These are phyloP conservation scores for Athene noctua DNA, from an alignment of 2,113 vertebrate species.

Conservation along the genomic window DNA sequence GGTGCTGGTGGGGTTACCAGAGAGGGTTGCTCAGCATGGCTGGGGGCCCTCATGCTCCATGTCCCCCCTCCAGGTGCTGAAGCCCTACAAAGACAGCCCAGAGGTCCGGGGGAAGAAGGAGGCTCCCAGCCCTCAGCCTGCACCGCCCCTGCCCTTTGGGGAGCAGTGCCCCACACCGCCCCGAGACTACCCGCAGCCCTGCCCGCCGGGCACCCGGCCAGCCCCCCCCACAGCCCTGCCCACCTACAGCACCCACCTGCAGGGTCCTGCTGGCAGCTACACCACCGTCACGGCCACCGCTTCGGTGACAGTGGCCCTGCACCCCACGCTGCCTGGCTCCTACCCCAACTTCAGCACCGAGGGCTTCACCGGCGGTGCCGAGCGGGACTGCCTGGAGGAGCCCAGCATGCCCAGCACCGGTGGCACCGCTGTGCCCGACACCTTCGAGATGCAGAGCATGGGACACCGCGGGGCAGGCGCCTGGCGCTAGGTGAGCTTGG, in stretches of 20 bases:
- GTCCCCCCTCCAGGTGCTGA: slow-evolving; percentile 18
- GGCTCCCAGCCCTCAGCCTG: neutral
- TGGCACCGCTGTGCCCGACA: neutral
- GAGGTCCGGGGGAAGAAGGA: slow-evolving; percentile 52
- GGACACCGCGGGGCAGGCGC: neutral
- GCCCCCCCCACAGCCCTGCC: slow-evolving; percentile 72
- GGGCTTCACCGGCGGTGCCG: slow-evolving; percentile 74
- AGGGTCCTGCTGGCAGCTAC: slow-evolving; percentile 74
- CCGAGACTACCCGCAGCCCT: slow-evolving; percentile 67
- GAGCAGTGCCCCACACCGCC: neutral
- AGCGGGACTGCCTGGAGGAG: slow-evolving; percentile 79
- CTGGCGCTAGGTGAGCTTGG: slow-evolving; percentile 40
- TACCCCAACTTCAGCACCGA: slow-evolving; percentile 84
- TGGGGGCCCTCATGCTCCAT: neutral
- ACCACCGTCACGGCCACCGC: slow-evolving; percentile 90
- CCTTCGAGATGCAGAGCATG: slow-evolving; percentile 83
- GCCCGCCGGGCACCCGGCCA: slow-evolving; percentile 19
- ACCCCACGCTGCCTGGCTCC: slow-evolving; percentile 87
- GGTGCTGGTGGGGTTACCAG: neutral
- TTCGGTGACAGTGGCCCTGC: slow-evolving; percentile 91
- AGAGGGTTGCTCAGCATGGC: neutral
- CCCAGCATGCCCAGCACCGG: slow-evolving; percentile 50
- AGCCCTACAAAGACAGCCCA: slow-evolving; percentile 68
- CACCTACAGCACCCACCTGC: slow-evolving; percentile 66
- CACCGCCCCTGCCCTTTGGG: neutral